phyloP scores from a whole-genome alignment of 1,140 invertebrate species.

The Drosophila asahinai region DNA sequence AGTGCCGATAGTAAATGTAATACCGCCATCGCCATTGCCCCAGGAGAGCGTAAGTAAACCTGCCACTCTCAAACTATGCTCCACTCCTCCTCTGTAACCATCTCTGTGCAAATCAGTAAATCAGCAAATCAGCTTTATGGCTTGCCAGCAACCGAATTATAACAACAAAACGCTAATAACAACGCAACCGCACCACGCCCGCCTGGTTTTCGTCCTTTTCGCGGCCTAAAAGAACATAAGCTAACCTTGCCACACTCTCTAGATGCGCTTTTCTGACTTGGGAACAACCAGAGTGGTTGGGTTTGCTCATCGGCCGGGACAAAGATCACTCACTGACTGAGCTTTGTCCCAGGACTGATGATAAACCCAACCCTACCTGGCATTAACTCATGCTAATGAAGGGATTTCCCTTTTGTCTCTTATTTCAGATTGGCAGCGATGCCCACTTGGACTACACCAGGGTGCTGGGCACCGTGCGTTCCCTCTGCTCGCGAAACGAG shows the following conservation, averaged over 20 bases:
- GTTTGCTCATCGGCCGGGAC: slow-evolving; percentile 1
- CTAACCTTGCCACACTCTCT: slow-evolving; percentile 22
- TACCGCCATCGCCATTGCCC: slow-evolving; percentile 75
- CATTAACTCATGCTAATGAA: too few relatives aligned
- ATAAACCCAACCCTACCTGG: background rate
- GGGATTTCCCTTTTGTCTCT: too few relatives aligned
- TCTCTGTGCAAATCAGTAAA: slow-evolving; percentile 7
- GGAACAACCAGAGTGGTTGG: slow-evolving; percentile 4
- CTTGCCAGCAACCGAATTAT: slow-evolving; percentile 40
- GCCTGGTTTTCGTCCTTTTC: slow-evolving; percentile 16
- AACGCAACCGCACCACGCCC: slow-evolving; percentile 38
- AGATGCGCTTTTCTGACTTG: slow-evolving; percentile 20
- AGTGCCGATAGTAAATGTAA: slow-evolving; percentile 79
- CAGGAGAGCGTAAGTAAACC: slow-evolving; percentile 80
- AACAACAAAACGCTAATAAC: slow-evolving; percentile 38
- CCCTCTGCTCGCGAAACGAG: slow-evolving; percentile 86
- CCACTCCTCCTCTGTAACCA: slow-evolving; percentile 25
- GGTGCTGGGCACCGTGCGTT: slow-evolving; percentile 86
- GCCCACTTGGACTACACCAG: slow-evolving; percentile 85
- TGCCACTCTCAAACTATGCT: slow-evolving; percentile 22
- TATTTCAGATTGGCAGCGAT: slow-evolving; percentile 82
- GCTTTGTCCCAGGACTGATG: background rate
- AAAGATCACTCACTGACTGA: background rate
- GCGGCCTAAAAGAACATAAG: slow-evolving; percentile 9
- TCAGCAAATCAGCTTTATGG: slow-evolving; percentile 28